Base-by-base conservation (phyloP, 2,113 vertebrate species). In the Aegotheles bennettii region DNA sequence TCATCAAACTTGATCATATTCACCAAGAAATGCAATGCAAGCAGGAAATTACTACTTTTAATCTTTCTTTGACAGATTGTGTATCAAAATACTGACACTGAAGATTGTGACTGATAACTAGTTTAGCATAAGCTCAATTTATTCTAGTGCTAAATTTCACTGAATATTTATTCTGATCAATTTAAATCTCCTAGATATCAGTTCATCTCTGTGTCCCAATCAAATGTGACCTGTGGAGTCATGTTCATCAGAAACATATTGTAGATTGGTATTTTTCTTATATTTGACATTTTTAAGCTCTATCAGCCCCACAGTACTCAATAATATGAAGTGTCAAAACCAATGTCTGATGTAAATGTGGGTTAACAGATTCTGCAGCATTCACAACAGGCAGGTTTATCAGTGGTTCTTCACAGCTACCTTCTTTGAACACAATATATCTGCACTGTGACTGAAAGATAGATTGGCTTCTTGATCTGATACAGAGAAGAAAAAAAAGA, bases 281-380 rank as follows among this genome's bases (percentile, higher is more conserved):
- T 45, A 71, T 50, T 9, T 43, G 15, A 65, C 3, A 54, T 65
- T 74, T 87, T 35, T 59, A 81, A 77, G 7, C 25, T 81, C 18
- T n/a, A 70, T 5, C n/a, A 76, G 4, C 33, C 29, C 77, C 23
- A 33, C 29, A 43, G 6, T 35, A 31, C 42, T 87, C 15, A 71
- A 14, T 45, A 38, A 54, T 48, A 26, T 6, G 8, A 74, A 56
- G 4, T 35, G 8, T 48, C 53, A 86, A 80, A 92, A 48, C 5
- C 4, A 4, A 6, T 45, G 31, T 50, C 43, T 84, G 45, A 35
- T 1, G 0, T 75, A 60, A 13, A 48, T 0, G 0, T 74, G 6
- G 11, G 10, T 84, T 69, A 73, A 65, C 10, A 67, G 12, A 43
- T 53, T 84, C 80, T 67, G 19, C 67, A 35, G 11, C 33, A 38